These are phyloP conservation scores for Imbricaverruca yamaguchii DNA, from an alignment of 2,888 invertebrate species.

Conservation along the genomic window DNA sequence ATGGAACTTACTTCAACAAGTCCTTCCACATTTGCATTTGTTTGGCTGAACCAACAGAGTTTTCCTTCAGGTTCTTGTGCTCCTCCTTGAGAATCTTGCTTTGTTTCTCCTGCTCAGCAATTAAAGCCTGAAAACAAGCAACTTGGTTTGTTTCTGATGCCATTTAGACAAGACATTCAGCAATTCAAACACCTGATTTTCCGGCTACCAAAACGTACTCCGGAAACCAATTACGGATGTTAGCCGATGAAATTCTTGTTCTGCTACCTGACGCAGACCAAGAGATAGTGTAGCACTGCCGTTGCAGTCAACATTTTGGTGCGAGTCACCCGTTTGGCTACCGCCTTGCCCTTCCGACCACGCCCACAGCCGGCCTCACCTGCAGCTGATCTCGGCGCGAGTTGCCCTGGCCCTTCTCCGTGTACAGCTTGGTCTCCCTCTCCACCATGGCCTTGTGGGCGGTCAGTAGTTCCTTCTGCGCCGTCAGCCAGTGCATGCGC, in stretches of 20 bases:
- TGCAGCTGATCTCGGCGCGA: neutral
- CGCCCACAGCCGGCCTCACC: neutral
- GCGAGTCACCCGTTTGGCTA: no score
- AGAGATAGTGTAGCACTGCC: no score
- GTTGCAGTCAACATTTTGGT: no score
- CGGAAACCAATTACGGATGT: no score
- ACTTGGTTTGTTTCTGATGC: no score
- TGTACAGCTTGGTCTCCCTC: slow-evolving; percentile 2
- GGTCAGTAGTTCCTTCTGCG: slow-evolving; percentile 21
- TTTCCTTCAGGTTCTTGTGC: slow-evolving; percentile 47
- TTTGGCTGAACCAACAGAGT: slow-evolving; percentile 45
- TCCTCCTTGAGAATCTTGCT: slow-evolving; percentile 43
- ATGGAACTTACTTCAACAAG: slow-evolving; percentile 39
- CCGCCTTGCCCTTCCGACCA: no score
- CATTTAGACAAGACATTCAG: no score
- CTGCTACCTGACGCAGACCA: no score
- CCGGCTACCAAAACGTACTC: no score
- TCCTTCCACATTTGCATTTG: slow-evolving; percentile 52
- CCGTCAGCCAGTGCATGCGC: slow-evolving; percentile 16
- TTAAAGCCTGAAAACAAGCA: slow-evolving; percentile 49
- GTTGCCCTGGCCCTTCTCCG: slow-evolving; percentile 5
- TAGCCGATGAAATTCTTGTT: no score
- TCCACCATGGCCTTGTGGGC: slow-evolving; percentile 21
- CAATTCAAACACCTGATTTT: no score
- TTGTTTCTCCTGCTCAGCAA: slow-evolving; percentile 53